Evolutionary conservation across 2,113 vertebrate species (phyloP).

Genomic region (Globicephala melas): DNA sequence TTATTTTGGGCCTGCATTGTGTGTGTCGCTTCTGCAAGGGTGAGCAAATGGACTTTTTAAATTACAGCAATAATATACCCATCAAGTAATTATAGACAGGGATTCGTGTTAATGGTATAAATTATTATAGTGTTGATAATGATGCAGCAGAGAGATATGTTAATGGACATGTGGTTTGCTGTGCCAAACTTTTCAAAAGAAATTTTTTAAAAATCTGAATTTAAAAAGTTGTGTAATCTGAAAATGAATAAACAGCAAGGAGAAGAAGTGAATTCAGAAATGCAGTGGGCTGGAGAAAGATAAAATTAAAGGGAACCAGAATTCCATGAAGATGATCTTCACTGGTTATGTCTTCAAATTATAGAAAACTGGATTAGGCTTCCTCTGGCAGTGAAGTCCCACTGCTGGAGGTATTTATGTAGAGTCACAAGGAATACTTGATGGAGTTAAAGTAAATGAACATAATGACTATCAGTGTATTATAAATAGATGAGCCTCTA

Average conservation of each 20-base stretch:
- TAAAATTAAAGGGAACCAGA: neutral
- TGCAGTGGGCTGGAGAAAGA: neutral
- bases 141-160: neutral
- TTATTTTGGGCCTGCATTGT: conserved; percentile 51
- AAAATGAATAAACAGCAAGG: neutral
- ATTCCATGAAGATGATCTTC: neutral
- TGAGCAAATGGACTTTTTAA: conserved; percentile 13
- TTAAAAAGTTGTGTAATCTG: neutral
- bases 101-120: neutral
- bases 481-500: neutral
- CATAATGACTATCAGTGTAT: neutral
- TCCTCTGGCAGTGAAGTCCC: neutral
- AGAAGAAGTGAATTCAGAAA: neutral
- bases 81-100: neutral
- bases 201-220: neutral
- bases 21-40: conserved; percentile 47
- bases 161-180: neutral
- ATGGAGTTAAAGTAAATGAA: neutral
- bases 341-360: neutral
- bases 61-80: neutral
- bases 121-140: neutral
- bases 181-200: neutral
- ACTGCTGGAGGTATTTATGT: neutral
- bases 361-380: neutral
- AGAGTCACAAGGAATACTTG: neutral